A percentile compares a stretch with the other conserved stretches of the same genome.
Evolutionary conservation across 2,888 invertebrate species (phyloP).

Genomic region (Teleogryllus oceanicus): DNA sequence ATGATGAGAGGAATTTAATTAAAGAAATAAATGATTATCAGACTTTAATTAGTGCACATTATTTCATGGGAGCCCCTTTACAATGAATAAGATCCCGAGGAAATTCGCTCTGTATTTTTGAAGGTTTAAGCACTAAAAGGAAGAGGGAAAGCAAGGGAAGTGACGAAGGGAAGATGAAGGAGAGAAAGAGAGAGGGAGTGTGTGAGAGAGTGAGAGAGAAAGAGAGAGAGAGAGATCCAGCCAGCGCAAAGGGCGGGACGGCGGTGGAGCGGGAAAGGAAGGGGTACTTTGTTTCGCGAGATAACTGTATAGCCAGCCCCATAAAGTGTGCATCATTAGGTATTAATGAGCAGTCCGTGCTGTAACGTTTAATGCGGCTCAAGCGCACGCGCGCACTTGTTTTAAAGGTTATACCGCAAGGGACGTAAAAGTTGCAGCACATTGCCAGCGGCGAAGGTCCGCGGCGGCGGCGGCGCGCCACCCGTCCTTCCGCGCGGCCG

Average conservation of each 20-base stretch:
- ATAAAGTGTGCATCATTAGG: background rate
- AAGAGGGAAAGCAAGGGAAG: background rate
- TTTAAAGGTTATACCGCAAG: conserved; percentile 18
- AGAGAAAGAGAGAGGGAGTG: background rate
- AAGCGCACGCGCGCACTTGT: conserved; percentile 18
- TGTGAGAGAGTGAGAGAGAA: background rate
- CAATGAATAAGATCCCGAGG: conserved; percentile 31
- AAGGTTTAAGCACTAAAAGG: conserved; percentile 3
- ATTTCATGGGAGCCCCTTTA: conserved; percentile 31
- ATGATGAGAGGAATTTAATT: conserved; percentile 39
- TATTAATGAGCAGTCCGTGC: conserved; percentile 9
- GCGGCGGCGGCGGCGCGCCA: background rate
- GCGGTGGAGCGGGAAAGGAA: background rate
- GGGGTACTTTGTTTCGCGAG: background rate
- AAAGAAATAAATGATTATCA: conserved; percentile 40
- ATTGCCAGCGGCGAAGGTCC: background rate
- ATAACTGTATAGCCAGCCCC: conserved; percentile 7
- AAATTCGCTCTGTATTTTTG: conserved; percentile 27
- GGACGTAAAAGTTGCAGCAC: background rate
- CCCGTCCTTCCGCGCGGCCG: no score
- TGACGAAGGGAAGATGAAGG: background rate
- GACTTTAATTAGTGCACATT: conserved; percentile 40
- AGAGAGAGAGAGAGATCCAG: background rate
- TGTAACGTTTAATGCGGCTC: conserved; percentile 9
- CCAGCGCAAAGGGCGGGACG: background rate